These are phyloP conservation scores for Apotomis betuletana DNA, from an alignment of 2,888 invertebrate genomes.

Conservation along the genomic window DNA sequence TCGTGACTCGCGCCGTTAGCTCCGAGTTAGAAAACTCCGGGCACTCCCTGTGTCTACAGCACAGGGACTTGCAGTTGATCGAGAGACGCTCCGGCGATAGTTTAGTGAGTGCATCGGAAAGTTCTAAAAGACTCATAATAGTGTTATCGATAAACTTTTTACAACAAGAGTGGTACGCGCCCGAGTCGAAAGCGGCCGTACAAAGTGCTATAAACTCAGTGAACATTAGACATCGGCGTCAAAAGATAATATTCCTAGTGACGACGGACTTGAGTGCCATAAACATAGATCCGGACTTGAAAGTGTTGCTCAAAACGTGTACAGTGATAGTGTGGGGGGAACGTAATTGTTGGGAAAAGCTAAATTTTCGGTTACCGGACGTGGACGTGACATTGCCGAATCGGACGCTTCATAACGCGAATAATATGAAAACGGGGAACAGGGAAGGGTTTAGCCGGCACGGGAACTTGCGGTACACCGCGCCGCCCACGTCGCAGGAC, in stretches of 20 bases:
- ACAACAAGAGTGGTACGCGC: conserved; percentile 91
- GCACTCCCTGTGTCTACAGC: conserved; percentile 86
- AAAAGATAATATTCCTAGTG: conserved; percentile 83
- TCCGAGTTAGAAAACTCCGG: conserved; percentile 88
- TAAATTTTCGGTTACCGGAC: conserved; percentile 92
- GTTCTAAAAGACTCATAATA: conserved; percentile 89
- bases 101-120: conserved; percentile 82
- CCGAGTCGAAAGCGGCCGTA: conserved; percentile 91
- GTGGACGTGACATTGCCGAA: conserved; percentile 84
- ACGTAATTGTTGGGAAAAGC: conserved; percentile 94
- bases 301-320: conserved; percentile 88
- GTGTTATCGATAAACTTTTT: conserved; percentile 92
- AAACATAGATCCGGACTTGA: conserved; percentile 88
- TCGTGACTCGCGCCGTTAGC: conserved; percentile 86
- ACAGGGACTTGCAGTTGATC: conserved; percentile 84
- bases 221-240: conserved; percentile 85
- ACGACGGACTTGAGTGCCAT: conserved; percentile 84
- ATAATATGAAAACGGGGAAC: conserved; percentile 76
- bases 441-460: conserved; percentile 78
- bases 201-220: conserved; percentile 88
- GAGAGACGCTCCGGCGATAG: conserved; percentile 83
- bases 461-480: conserved; percentile 80
- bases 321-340: conserved; percentile 91
- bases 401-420: conserved; percentile 82
- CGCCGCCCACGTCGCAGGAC: conserved; percentile 80